Evolutionary conservation across 1,140 invertebrate genomes (phyloP).

Genomic region (Drosophila guanche): DNA sequence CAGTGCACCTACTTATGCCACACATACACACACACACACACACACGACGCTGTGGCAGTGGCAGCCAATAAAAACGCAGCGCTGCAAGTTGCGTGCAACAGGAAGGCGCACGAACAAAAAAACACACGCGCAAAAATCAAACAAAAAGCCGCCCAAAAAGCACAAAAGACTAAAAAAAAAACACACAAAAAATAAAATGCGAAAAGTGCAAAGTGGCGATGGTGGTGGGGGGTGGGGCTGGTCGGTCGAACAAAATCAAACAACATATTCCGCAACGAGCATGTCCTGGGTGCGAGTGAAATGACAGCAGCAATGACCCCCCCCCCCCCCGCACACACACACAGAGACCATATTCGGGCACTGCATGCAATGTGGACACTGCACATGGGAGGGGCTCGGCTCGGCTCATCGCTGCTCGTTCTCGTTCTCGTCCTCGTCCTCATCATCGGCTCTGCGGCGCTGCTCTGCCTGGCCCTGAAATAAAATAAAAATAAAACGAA

Average conservation of each 20-base stretch:
- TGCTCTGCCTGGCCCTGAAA: conserved; percentile 48
- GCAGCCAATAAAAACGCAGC: conserved; percentile 83
- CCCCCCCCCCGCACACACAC: background rate
- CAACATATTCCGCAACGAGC: conserved; percentile 43
- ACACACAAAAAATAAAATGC: conserved; percentile 24
- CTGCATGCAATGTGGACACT: conserved; percentile 10
- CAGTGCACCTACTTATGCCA: conserved; percentile 73
- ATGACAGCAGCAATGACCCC: conserved; percentile 60
- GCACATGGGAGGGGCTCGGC: conserved; percentile 49
- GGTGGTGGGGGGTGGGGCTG: background rate
- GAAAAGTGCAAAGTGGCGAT: conserved; percentile 10
- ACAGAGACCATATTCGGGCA: background rate
- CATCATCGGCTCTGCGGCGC: conserved; percentile 1
- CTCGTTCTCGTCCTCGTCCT: conserved; percentile 3
- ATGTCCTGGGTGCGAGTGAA: conserved; percentile 76
- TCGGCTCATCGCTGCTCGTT: background rate
- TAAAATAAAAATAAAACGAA: conserved; percentile 44
- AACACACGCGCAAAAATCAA: conserved; percentile 48
- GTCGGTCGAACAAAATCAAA: conserved; percentile 59
- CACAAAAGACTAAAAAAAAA: conserved; percentile 56
- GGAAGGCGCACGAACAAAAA: conserved; percentile 44
- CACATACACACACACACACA: conserved; percentile 22
- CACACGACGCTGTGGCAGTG: background rate
- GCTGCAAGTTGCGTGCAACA: conserved; percentile 74
- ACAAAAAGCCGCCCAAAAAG: conserved; percentile 72